These are phyloP conservation scores for Artemia sinica DNA, from an alignment of 2,888 invertebrate species.

Conservation along the genomic window DNA sequence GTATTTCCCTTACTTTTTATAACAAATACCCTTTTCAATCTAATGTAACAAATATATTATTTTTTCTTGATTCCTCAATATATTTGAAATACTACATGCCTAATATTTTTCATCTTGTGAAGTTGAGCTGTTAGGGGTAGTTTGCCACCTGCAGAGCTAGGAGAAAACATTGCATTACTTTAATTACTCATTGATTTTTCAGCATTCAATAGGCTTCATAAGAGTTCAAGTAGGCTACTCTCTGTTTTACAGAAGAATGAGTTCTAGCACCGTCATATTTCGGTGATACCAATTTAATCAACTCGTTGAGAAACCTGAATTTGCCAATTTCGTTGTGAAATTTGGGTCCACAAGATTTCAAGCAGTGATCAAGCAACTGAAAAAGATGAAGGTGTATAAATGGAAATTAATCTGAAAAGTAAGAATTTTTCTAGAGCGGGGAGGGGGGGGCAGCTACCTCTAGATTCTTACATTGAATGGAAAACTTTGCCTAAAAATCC, in stretches of 20 bases:
- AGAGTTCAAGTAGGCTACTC: conserved; percentile 61
- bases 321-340: conserved; percentile 87
- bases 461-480: too few relatives aligned
- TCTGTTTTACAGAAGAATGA: conserved; percentile 57
- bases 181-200: conserved; percentile 73
- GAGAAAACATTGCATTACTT: conserved; percentile 32
- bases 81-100: too few relatives aligned
- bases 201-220: conserved; percentile 89
- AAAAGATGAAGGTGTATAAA: conserved; percentile 47
- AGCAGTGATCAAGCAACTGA: conserved; percentile 67
- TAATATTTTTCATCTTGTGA: too few relatives aligned
- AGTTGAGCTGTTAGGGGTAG: too few relatives aligned
- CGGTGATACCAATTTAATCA: conserved; percentile 87
- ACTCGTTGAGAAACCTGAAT: conserved; percentile 88
- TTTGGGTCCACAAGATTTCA: conserved; percentile 59
- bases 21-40: too few relatives aligned
- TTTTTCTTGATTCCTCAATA: too few relatives aligned
- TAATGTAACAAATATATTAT: too few relatives aligned
- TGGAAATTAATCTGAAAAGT: not conserved
- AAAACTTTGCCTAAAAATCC: too few relatives aligned
- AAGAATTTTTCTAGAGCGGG: too few relatives aligned
- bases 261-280: conserved; percentile 79
- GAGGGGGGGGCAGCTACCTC: too few relatives aligned
- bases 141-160: conserved; percentile 24
- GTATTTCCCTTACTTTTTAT: too few relatives aligned